phyloP scores from a whole-genome alignment of 2,797 vertebrate species.

The Acanthurus tractus region DNA sequence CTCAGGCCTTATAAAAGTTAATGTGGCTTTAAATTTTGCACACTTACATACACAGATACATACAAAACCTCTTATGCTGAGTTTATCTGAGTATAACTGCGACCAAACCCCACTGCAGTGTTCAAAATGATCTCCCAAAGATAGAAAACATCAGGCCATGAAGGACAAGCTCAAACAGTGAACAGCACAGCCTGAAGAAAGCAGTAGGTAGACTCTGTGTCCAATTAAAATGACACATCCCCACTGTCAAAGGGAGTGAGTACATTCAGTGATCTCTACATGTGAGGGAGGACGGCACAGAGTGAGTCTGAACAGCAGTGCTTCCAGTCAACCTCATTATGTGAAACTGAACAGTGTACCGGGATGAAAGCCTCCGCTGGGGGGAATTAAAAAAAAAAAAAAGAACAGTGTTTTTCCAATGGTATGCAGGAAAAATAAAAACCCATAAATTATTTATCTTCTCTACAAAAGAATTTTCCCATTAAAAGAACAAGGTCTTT shows the following conservation, averaged over 20 bases:
- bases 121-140: slow-evolving; percentile 33
- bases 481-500: not conserved
- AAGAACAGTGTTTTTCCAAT: slow-evolving; percentile 14
- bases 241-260: slow-evolving; percentile 58
- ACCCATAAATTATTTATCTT: not conserved
- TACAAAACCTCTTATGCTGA: not conserved
- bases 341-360: slow-evolving; percentile 41
- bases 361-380: slow-evolving; percentile 28
- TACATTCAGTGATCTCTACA: slow-evolving; percentile 47
- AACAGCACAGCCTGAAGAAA: slow-evolving; percentile 53
- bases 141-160: slow-evolving; percentile 46
- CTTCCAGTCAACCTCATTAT: slow-evolving; percentile 39
- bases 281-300: slow-evolving; percentile 56
- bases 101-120: slow-evolving; percentile 16
- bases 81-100: slow-evolving; percentile 20
- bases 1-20: not conserved
- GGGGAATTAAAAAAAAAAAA: not conserved
- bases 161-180: slow-evolving; percentile 26
- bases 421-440: slow-evolving; percentile 28
- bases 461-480: slow-evolving; percentile 1
- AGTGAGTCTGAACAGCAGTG: slow-evolving; percentile 43
- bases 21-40: no score
- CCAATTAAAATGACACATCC: slow-evolving; percentile 70
- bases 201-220: slow-evolving; percentile 57
- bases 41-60: not conserved